Evolutionary conservation across 92 coral and sea anemone species (phyloP).

Genomic region (Nematostella vectensis): DNA sequence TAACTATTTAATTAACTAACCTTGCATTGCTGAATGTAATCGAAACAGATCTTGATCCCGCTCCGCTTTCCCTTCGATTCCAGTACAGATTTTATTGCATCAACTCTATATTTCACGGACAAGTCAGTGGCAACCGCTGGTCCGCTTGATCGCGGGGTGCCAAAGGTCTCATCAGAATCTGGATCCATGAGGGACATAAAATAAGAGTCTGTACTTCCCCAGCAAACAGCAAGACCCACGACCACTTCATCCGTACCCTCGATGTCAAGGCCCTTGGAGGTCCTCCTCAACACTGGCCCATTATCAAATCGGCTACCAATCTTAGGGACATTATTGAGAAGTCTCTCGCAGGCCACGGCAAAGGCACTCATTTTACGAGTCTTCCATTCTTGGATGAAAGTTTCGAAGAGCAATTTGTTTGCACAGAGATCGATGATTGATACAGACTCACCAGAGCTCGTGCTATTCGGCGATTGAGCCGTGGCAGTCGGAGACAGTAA

Average conservation of each 20-base stretch:
- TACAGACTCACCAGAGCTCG: conserved; percentile 12
- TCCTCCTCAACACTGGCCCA: conserved; percentile 11
- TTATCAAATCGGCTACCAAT: conserved; percentile 83
- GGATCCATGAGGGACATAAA: conserved; percentile 56
- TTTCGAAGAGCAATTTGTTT: conserved; percentile 50
- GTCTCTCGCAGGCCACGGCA: conserved; percentile 79
- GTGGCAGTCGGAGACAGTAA: background rate
- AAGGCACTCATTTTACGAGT: conserved; percentile 47
- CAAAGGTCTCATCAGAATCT: background rate
- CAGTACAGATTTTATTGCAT: conserved; percentile 47
- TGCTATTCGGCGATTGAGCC: background rate
- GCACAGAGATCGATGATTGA: conserved; percentile 68
- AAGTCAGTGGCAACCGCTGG: conserved; percentile 48
- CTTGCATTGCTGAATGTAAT: conserved; percentile 75
- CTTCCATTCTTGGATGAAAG: conserved; percentile 74
- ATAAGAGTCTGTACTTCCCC: conserved; percentile 72
- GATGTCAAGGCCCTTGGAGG: conserved; percentile 43
- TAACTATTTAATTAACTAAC: too few species aligned
- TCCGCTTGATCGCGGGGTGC: conserved; percentile 11
- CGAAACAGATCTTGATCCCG: conserved; percentile 63
- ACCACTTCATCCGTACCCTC: conserved; percentile 68
- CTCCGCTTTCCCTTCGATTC: conserved; percentile 38
- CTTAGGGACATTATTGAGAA: conserved; percentile 40
- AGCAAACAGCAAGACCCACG: conserved; percentile 84
- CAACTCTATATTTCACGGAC: conserved; percentile 50